A percentile compares a stretch with the other conserved stretches of the same genome.
These are phyloP conservation scores for Synaphobranchus kaupii DNA, from an alignment of 2,797 vertebrate species.

Conservation along the genomic window DNA sequence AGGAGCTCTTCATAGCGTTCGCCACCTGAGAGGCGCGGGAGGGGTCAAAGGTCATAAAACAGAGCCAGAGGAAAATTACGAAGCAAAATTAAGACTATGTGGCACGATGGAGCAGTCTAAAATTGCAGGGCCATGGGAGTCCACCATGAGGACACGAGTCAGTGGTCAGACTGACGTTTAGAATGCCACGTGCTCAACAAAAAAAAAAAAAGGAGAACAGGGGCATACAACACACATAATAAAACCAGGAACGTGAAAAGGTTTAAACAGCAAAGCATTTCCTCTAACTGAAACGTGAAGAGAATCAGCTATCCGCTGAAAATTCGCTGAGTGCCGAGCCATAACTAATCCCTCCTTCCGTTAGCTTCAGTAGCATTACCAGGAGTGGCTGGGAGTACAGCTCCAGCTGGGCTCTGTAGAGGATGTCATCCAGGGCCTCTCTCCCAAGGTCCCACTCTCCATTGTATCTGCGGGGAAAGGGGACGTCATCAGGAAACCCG, in stretches of 20 bases:
- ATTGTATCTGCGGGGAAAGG: conserved; percentile 82
- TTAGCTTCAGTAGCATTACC: conserved; percentile 71
- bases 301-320: not conserved
- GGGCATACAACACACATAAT: not conserved
- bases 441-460: conserved; percentile 95
- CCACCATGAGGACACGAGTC: not conserved
- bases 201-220: too few relatives aligned
- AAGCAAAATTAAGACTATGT: not conserved
- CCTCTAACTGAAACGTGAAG: not conserved
- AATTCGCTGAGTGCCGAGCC: not conserved
- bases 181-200: too few relatives aligned
- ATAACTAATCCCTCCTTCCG: not conserved
- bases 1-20: conserved; percentile 95
- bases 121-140: not conserved
- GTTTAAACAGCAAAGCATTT: not conserved
- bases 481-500: not conserved
- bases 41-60: conserved; percentile 1
- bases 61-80: not conserved
- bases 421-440: conserved; percentile 93
- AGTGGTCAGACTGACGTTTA: not conserved
- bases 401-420: conserved; percentile 96
- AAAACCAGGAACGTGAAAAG: not conserved
- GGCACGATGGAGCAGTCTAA: not conserved
- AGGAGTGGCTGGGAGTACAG: conserved; percentile 94
- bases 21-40: conserved; percentile 77